A percentile compares a stretch with the other conserved stretches of the same genome.
phyloP scores from a whole-genome alignment of 2,113 vertebrate genomes.

The Heptranchias perlo region DNA sequence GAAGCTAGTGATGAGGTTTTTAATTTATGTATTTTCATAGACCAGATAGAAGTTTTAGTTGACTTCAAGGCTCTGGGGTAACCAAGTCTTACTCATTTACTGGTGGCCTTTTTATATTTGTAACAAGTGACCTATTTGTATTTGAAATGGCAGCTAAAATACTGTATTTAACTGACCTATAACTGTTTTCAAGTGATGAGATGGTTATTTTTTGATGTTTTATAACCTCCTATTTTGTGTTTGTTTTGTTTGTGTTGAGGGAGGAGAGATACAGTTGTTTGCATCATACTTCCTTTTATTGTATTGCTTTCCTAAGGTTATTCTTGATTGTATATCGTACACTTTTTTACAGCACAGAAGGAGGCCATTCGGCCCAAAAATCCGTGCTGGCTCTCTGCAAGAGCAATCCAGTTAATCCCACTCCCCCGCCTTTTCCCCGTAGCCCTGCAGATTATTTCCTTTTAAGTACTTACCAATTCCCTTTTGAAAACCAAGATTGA shows the following conservation, averaged over 20 bases:
- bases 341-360: no score
- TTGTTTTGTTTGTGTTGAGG: background rate
- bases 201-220: background rate
- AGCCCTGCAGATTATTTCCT: no score
- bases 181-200: background rate
- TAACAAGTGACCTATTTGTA: background rate
- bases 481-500: no score
- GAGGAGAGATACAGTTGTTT: background rate
- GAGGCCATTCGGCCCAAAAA: no score
- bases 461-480: no score
- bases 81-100: background rate
- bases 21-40: background rate
- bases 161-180: background rate
- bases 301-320: background rate
- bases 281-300: background rate
- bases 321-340: background rate
- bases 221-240: background rate
- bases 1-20: background rate
- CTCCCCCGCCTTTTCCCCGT: no score
- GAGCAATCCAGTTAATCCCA: no score
- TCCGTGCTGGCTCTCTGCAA: no score
- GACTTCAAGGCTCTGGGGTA: background rate
- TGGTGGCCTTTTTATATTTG: background rate
- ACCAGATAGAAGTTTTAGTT: background rate
- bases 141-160: background rate